phyloP scores from a whole-genome alignment of 2,113 vertebrate genomes.

The Artemisiospiza belli region DNA sequence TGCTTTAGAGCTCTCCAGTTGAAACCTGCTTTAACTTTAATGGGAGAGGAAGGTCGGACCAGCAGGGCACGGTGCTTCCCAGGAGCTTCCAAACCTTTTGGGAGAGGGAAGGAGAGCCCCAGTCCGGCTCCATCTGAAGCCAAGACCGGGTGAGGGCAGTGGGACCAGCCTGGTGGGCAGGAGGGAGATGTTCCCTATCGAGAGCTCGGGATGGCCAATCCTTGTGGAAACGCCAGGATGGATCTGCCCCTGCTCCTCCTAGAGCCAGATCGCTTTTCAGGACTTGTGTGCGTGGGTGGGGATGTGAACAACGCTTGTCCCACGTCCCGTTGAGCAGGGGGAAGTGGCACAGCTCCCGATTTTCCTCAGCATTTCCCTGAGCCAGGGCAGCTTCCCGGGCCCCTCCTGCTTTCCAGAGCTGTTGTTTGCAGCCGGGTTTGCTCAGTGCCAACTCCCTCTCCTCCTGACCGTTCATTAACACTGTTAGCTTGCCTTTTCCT shows the following conservation, averaged over 20 bases:
- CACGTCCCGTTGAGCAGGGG: rapidly evolving
- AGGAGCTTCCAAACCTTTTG: not conserved
- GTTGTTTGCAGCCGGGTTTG: not conserved
- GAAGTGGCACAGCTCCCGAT: not conserved
- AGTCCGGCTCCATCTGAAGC: not conserved
- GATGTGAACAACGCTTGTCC: rapidly evolving
- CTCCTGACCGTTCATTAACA: not conserved
- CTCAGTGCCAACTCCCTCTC: not conserved
- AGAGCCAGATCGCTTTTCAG: not conserved
- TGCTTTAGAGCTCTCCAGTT: not conserved
- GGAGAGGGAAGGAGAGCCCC: not conserved
- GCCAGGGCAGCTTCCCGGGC: not conserved
- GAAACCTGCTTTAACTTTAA: not conserved
- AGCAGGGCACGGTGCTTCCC: rapidly evolving
- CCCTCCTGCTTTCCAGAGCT: not conserved
- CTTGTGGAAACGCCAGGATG: rapidly evolving
- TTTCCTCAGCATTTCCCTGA: not conserved
- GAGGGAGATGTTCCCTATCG: rapidly evolving
- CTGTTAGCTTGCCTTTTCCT: not conserved
- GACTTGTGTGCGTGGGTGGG: rapidly evolving
- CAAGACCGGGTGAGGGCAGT: too few relatives aligned
- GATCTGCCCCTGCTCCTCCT: not conserved
- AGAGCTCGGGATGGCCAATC: not conserved
- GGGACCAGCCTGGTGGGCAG: not conserved
- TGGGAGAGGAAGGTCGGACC: rapidly evolving